These are phyloP conservation scores for Macrosoma leucophasiata DNA, from an alignment of 2,888 invertebrate genomes.

Conservation along the genomic window DNA sequence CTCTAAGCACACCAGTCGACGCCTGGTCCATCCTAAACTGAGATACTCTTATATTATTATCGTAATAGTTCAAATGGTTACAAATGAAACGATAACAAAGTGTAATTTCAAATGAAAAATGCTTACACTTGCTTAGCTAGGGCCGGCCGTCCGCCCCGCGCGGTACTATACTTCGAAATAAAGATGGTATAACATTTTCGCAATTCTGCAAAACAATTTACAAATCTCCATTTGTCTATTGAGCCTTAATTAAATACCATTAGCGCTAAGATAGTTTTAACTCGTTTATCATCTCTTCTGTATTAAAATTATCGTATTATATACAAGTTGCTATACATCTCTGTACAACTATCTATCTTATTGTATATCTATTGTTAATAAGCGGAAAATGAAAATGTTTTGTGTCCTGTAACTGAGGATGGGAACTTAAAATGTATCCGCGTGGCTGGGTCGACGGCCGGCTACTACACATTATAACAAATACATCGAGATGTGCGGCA, in stretches of 20 bases:
- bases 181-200: slow-evolving; percentile 62
- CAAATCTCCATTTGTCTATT: slow-evolving; percentile 59
- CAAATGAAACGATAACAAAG: slow-evolving; percentile 73
- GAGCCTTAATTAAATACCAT: slow-evolving; percentile 65
- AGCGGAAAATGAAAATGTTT: slow-evolving; percentile 45
- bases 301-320: slow-evolving; percentile 72
- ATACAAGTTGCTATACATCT: slow-evolving; percentile 66
- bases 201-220: slow-evolving; percentile 64
- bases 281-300: slow-evolving; percentile 54
- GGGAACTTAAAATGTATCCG: slow-evolving; percentile 60
- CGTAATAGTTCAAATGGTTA: slow-evolving; percentile 73
- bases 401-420: slow-evolving; percentile 63
- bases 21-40: slow-evolving; percentile 75
- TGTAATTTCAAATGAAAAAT: slow-evolving; percentile 71
- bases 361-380: slow-evolving; percentile 56
- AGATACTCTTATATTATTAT: slow-evolving; percentile 70
- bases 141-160: slow-evolving; percentile 59
- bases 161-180: slow-evolving; percentile 49
- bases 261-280: slow-evolving; percentile 67
- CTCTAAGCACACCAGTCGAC: slow-evolving; percentile 70
- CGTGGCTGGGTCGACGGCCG: slow-evolving; percentile 56
- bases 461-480: slow-evolving; percentile 71
- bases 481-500: slow-evolving; percentile 64
- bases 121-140: slow-evolving; percentile 73
- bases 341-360: slow-evolving; percentile 71